A percentile compares a stretch with the other conserved stretches of the same genome.
Evolutionary conservation across 1,140 invertebrate species (phyloP).

Genomic region (Patella vulgata): DNA sequence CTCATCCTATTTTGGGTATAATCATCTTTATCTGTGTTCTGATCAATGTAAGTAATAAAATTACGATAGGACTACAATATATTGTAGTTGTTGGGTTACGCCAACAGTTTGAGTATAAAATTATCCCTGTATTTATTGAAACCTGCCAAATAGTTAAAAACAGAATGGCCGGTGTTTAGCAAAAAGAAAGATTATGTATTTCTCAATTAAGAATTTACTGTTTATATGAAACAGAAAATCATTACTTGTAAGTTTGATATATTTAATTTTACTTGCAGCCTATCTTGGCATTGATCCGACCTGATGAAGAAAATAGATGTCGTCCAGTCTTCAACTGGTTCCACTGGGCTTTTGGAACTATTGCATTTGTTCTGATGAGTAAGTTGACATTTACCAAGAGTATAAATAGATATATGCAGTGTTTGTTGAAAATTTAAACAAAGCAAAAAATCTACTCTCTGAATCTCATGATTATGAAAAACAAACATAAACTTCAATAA

Average conservation of each 20-base stretch:
- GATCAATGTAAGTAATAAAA: slow-evolving; percentile 55
- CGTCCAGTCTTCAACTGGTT: slow-evolving; percentile 93
- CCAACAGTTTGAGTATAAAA: too few species aligned
- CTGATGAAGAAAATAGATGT: slow-evolving; percentile 82
- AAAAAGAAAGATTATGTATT: neutral
- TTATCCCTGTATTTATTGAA: too few species aligned
- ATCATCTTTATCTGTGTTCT: slow-evolving; percentile 57
- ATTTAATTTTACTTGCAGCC: slow-evolving; percentile 76
- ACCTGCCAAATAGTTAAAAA: too few species aligned
- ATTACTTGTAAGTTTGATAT: neutral
- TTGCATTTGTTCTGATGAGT: slow-evolving; percentile 92
- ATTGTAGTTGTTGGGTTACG: too few species aligned
- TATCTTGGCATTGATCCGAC: slow-evolving; percentile 86
- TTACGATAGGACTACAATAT: too few species aligned
- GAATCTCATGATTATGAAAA: too few species aligned
- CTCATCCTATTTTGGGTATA: slow-evolving; percentile 59
- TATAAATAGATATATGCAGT: neutral
- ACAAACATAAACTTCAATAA: too few species aligned
- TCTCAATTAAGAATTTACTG: too few species aligned
- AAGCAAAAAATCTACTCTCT: too few species aligned
- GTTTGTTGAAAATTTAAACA: neutral
- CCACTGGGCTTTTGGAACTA: slow-evolving; percentile 92
- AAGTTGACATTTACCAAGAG: slow-evolving; percentile 41
- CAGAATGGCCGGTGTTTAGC: neutral
- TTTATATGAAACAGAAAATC: too few species aligned